Base-by-base conservation (phyloP, 2,113 vertebrate genomes). In the Todiramphus saurophagus region DNA sequence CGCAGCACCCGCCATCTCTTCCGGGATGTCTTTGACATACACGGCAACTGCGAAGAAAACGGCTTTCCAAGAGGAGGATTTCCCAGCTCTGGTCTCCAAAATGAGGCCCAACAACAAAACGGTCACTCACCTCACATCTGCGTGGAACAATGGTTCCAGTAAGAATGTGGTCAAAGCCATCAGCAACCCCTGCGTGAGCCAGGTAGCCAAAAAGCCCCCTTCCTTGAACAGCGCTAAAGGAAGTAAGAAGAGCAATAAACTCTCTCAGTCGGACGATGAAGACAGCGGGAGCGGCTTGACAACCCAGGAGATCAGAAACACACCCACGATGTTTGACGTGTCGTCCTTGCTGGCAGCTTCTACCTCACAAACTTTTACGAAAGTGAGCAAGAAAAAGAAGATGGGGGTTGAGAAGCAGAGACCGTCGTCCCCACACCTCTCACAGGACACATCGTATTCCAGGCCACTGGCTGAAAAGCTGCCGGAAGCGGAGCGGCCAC, bases 31-130 rank as follows among this genome's bases (percentile, higher is more conserved):
- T 5, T 96, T 99, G 46, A 97, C 97, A 0, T 99, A 99, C 64
- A 97, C 98, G 0, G 95, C 96, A 0, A 98, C 98, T 2, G 69
- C 98, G 9, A 98, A 95, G 87, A 99, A 96, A 92, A 89, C 93
- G 1, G 97, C 99, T 46, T 99, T 99, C 94, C 99, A 99, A 14
- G 99, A 99, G 60, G 99, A 99, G 56, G 99, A 99, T 94, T 99
- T 99, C 85, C 99, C 99, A 2, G 99, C 99, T 24, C 97, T 99
- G 10, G 99, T 99, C 67, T 98, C 99, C 83, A 99, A 98, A 59
- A 97, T 98, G 31, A 98, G 94, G 62, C 98, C 98, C 21, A 93
- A 87, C 89, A 91, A 87, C 14, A 98, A 97, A 66, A 94, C 97
- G 3, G 53, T 98, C 4, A 97, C 98, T 2, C 97, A 97, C 81